A percentile compares a stretch with the other conserved stretches of the same genome.
These are phyloP conservation scores for Brachyptera risi DNA, from an alignment of 2,888 invertebrate genomes.

Conservation along the genomic window DNA sequence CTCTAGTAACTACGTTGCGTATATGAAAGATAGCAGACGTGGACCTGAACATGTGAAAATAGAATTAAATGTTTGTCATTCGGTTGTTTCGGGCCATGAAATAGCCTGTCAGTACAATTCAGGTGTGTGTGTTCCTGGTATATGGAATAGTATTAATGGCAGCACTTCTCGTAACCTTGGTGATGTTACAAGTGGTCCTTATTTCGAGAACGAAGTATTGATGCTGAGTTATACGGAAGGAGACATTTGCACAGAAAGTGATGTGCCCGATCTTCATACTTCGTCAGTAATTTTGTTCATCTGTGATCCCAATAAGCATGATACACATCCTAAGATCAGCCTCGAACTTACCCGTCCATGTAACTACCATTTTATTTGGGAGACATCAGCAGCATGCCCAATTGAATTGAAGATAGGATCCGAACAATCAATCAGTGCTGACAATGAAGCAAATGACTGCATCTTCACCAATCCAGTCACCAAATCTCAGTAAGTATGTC, in stretches of 20 bases:
- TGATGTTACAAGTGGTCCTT: constrained; percentile 6
- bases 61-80: constrained; percentile 16
- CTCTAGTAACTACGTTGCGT: constrained; percentile 4
- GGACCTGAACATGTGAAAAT: not conserved
- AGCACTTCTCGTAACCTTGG: not conserved
- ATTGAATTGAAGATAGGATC: not conserved
- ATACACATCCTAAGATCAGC: constrained; percentile 4
- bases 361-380: constrained; percentile 8
- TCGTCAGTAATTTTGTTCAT: constrained; percentile 19
- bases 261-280: not conserved
- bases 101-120: constrained; percentile 1
- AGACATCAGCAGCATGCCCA: constrained; percentile 10
- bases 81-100: constrained; percentile 2
- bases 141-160: not conserved
- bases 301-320: constrained; percentile 9
- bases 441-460: not conserved
- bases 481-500: not conserved
- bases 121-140: not conserved
- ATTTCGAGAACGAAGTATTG: constrained; percentile 8
- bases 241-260: constrained; percentile 1
- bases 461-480: not conserved
- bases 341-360: not conserved
- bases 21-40: not conserved
- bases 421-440: not conserved
- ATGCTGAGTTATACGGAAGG: constrained; percentile 18